These are phyloP conservation scores for Watsonalla cultraria DNA, from an alignment of 2,888 invertebrate species.

Conservation along the genomic window DNA sequence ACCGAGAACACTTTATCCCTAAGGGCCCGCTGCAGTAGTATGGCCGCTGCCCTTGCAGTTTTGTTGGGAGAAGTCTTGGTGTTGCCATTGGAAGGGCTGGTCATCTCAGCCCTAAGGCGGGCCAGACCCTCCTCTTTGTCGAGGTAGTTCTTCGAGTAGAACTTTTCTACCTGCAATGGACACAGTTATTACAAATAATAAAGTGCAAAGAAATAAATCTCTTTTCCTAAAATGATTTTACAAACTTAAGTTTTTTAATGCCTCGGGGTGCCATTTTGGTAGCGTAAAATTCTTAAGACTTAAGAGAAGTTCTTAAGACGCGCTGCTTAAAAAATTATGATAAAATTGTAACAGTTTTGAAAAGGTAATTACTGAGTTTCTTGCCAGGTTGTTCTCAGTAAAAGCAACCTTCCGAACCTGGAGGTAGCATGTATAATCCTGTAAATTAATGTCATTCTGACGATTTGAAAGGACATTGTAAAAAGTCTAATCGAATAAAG, in stretches of 20 bases:
- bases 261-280: too few species aligned
- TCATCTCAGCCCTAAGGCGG: slow-evolving; percentile 73
- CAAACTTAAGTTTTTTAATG: too few species aligned
- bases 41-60: slow-evolving; percentile 88
- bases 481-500: too few species aligned
- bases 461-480: too few species aligned
- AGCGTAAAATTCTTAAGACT: too few species aligned
- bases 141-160: slow-evolving; percentile 93
- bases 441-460: too few species aligned
- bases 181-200: not conserved
- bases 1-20: slow-evolving; percentile 94
- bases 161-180: slow-evolving; percentile 86
- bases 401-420: too few species aligned
- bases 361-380: too few species aligned
- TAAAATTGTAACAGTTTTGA: too few species aligned
- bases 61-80: slow-evolving; percentile 83
- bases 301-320: not conserved
- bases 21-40: slow-evolving; percentile 87
- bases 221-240: too few species aligned
- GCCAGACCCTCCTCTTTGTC: slow-evolving; percentile 94
- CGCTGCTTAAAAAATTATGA: not conserved
- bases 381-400: too few species aligned
- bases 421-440: too few species aligned
- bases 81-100: slow-evolving; percentile 61
- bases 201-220: not conserved